Evolutionary conservation across 2,797 vertebrate genomes (phyloP).

Genomic region (Alcedo atthis): DNA sequence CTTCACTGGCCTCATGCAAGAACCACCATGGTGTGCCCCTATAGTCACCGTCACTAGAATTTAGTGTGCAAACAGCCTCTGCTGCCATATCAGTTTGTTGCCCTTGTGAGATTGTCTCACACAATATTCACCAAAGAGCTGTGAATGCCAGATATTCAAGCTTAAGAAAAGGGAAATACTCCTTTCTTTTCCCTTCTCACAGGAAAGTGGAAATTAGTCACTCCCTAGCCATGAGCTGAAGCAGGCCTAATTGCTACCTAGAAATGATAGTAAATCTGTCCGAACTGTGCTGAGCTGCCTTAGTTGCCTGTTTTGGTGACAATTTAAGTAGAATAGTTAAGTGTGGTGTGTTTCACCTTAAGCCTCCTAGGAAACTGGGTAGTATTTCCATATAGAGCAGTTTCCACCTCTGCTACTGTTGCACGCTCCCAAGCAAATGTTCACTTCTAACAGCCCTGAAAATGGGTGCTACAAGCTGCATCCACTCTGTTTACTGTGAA

Average conservation of each 20-base stretch:
- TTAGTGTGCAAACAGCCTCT: neutral
- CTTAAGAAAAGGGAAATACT: neutral
- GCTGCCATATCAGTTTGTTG: neutral
- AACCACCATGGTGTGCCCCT: neutral
- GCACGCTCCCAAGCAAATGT: neutral
- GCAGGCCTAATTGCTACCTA: neutral
- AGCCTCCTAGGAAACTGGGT: neutral
- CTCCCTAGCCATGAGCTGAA: neutral
- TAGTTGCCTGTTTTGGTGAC: neutral
- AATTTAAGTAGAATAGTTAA: neutral
- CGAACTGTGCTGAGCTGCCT: neutral
- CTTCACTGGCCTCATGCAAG: neutral
- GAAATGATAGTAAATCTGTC: neutral
- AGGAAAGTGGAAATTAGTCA: conserved; percentile 12
- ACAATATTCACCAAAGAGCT: neutral
- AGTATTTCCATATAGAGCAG: neutral
- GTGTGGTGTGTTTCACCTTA: neutral
- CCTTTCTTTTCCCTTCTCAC: neutral
- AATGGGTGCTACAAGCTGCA: neutral
- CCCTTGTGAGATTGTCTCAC: neutral
- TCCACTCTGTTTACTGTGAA: neutral
- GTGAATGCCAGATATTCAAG: neutral
- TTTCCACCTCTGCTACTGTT: neutral
- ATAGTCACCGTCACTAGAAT: neutral
- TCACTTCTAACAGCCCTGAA: no score